A percentile compares a stretch with the other conserved stretches of the same genome.
Conservation (phyloP, 2,113 vertebrate species). For the Syngnathus typhle region DNA sequence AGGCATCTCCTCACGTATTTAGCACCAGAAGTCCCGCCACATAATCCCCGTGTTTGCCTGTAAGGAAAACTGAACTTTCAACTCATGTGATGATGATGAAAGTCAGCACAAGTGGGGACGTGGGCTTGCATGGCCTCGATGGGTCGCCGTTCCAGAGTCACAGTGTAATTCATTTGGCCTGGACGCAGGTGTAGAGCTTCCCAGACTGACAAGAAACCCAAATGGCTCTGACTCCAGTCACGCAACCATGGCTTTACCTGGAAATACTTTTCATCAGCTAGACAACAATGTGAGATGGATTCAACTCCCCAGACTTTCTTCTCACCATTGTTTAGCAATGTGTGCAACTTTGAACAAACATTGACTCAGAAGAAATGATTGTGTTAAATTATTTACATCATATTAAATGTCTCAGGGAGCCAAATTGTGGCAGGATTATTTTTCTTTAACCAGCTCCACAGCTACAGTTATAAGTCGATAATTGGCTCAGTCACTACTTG, state of each 20-base stretch:
- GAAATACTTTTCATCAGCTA: constrained; percentile 35
- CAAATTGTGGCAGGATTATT: not conserved
- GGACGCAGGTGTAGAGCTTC: constrained; percentile 37
- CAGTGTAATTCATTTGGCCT: constrained; percentile 29
- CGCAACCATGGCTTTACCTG: constrained; percentile 42
- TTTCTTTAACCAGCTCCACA: not conserved
- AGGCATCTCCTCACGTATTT: constrained; percentile 11
- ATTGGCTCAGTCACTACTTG: too few species aligned
- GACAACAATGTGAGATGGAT: constrained; percentile 28
- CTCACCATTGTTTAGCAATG: not conserved
- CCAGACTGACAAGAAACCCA: constrained; percentile 26
- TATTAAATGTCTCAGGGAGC: too few species aligned
- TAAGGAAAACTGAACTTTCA: not conserved
- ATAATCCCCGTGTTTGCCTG: constrained; percentile 1
- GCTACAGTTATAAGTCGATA: too few species aligned
- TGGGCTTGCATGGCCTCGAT: not conserved
- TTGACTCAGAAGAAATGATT: not conserved
- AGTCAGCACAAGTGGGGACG: not conserved
- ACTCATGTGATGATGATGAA: not conserved
- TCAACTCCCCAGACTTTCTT: constrained; percentile 26
- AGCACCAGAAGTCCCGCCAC: not conserved
- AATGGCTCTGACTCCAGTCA: constrained; percentile 50
- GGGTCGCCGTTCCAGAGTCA: constrained; percentile 12
- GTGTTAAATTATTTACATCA: not conserved
- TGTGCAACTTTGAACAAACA: not conserved